Conservation (phyloP, 2,797 vertebrate species). For the Artibeus jamaicensis region DNA sequence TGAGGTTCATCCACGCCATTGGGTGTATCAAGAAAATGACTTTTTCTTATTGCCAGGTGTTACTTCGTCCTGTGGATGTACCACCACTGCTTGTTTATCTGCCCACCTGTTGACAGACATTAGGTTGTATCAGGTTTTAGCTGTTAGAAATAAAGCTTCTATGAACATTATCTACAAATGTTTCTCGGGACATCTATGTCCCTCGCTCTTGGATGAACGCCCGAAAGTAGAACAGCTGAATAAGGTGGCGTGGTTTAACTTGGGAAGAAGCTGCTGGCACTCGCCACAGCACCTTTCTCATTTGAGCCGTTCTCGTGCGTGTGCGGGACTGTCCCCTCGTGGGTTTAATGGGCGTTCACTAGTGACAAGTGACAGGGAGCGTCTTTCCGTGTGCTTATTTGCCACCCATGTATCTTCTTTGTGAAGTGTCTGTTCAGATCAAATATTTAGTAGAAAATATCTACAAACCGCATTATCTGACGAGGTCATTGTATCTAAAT, state of each 20-base stretch:
- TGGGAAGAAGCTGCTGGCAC: background rate
- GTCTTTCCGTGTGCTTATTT: background rate
- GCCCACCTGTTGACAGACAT: background rate
- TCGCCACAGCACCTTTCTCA: background rate
- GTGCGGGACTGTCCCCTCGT: background rate
- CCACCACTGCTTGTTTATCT: background rate
- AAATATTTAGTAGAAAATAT: background rate
- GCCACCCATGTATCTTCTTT: background rate
- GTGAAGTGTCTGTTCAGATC: background rate
- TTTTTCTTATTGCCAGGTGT: background rate
- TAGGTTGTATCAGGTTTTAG: background rate
- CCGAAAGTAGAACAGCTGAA: background rate
- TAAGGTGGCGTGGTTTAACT: background rate
- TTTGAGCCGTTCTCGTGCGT: background rate
- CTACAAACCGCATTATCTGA: background rate
- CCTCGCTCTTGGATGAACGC: background rate
- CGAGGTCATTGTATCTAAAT: background rate
- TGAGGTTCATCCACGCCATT: background rate
- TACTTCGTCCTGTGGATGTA: background rate
- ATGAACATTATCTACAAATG: background rate
- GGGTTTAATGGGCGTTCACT: background rate
- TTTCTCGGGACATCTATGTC: background rate
- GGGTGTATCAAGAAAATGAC: background rate
- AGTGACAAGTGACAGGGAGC: background rate
- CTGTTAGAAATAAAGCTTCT: background rate